These are phyloP conservation scores for Pogonognathellus flavescens DNA, from an alignment of 1,140 invertebrate genomes.

Conservation along the genomic window DNA sequence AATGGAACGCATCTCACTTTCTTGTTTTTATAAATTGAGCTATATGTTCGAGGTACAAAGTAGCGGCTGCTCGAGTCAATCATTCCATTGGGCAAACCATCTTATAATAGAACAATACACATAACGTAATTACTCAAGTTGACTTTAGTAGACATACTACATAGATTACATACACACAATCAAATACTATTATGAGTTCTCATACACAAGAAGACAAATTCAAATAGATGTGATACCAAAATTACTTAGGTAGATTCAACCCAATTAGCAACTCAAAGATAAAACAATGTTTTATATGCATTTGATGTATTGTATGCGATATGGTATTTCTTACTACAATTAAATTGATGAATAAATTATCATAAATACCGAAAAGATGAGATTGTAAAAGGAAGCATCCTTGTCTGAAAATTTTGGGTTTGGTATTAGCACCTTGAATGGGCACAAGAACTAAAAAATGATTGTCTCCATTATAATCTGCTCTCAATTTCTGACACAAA, in stretches of 20 bases:
- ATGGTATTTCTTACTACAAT: too few species aligned
- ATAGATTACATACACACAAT: not conserved
- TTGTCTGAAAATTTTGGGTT: slow-evolving; percentile 25
- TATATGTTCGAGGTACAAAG: slow-evolving; percentile 4
- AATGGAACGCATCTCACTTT: slow-evolving; percentile 34
- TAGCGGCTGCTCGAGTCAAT: slow-evolving; percentile 23
- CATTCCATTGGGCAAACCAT: not conserved
- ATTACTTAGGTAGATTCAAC: too few species aligned
- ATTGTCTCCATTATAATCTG: not conserved
- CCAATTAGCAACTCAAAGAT: too few species aligned
- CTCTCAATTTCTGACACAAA: slow-evolving; percentile 8
- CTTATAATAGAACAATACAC: not conserved
- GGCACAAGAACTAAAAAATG: not conserved
- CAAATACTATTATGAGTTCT: too few species aligned
- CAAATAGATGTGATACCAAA: too few species aligned
- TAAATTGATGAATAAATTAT: too few species aligned
- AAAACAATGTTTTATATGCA: too few species aligned
- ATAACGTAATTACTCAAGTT: not conserved
- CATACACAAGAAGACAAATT: too few species aligned
- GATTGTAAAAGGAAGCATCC: slow-evolving; percentile 29
- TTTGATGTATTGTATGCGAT: too few species aligned
- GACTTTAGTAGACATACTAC: not conserved
- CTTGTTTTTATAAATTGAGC: slow-evolving; percentile 18
- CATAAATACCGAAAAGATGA: slow-evolving; percentile 1
- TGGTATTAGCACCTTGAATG: slow-evolving; percentile 1